phyloP scores from a whole-genome alignment of 92 coral and sea anemone species.

The Paragorgia papillata region DNA sequence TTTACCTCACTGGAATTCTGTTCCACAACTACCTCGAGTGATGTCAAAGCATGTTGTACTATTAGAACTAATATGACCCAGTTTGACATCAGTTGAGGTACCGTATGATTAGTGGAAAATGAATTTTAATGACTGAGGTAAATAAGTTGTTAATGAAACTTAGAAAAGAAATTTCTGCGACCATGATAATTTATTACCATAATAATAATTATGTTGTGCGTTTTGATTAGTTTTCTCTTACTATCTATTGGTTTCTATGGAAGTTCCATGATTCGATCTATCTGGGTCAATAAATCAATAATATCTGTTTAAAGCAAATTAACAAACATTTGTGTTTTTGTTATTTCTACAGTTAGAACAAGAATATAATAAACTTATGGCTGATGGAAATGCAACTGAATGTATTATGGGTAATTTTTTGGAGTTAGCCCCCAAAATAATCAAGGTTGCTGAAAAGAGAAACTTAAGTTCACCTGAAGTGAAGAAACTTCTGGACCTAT shows the following conservation, averaged over 20 bases:
- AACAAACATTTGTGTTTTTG: not conserved
- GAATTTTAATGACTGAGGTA: too few relatives aligned
- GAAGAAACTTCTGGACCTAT: not conserved
- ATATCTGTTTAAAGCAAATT: not conserved
- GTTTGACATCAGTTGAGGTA: too few relatives aligned
- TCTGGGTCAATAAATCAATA: too few relatives aligned
- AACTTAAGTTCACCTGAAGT: not conserved
- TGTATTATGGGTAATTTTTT: not conserved
- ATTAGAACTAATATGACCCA: too few relatives aligned
- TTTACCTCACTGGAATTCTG: too few relatives aligned
- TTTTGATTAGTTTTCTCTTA: too few relatives aligned
- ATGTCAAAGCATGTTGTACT: too few relatives aligned
- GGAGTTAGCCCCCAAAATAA: conserved; percentile 27
- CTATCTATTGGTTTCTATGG: not conserved
- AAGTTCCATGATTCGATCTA: not conserved
- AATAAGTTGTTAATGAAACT: conserved; percentile 11
- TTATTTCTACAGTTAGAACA: conserved; percentile 3
- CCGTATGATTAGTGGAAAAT: too few relatives aligned
- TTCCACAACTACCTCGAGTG: too few relatives aligned
- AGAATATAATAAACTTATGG: conserved; percentile 35
- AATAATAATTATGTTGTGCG: too few relatives aligned
- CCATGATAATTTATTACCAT: too few relatives aligned
- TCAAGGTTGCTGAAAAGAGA: conserved; percentile 21
- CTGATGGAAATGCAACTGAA: conserved; percentile 18
- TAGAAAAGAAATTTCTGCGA: conserved; percentile 1